A percentile compares a stretch with the other conserved stretches of the same genome.
phyloP scores from a whole-genome alignment of 2,113 vertebrate species.

The Steatornis caripensis region DNA sequence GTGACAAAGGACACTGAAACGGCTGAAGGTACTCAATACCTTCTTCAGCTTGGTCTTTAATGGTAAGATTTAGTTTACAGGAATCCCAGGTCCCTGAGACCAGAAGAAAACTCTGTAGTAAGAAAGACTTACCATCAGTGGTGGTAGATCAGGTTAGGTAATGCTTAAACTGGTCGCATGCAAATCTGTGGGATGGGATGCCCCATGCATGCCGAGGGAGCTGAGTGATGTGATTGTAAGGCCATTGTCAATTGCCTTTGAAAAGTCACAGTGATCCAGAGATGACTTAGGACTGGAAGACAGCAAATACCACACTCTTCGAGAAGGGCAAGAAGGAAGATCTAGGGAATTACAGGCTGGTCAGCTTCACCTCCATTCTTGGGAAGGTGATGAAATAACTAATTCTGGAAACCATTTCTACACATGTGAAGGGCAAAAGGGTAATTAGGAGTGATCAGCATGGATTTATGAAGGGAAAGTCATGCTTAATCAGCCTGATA shows the following conservation, averaged over 20 bases:
- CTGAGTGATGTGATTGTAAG: background rate
- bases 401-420: background rate
- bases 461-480: background rate
- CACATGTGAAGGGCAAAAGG: background rate
- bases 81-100: background rate
- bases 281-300: background rate
- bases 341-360: background rate
- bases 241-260: background rate
- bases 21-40: background rate
- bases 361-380: background rate
- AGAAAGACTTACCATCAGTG: background rate
- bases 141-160: background rate
- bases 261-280: background rate
- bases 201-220: background rate
- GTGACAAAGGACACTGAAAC: background rate
- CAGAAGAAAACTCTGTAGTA: background rate
- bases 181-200: background rate
- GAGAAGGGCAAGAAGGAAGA: background rate
- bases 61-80: background rate
- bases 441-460: background rate
- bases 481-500: background rate
- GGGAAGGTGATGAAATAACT: background rate
- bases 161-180: fast-evolving
- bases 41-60: background rate
- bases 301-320: background rate